A percentile compares a stretch with the other conserved stretches of the same genome.
Conservation (phyloP, 1,140 invertebrate species). For the Wiebesia pumilae region DNA sequence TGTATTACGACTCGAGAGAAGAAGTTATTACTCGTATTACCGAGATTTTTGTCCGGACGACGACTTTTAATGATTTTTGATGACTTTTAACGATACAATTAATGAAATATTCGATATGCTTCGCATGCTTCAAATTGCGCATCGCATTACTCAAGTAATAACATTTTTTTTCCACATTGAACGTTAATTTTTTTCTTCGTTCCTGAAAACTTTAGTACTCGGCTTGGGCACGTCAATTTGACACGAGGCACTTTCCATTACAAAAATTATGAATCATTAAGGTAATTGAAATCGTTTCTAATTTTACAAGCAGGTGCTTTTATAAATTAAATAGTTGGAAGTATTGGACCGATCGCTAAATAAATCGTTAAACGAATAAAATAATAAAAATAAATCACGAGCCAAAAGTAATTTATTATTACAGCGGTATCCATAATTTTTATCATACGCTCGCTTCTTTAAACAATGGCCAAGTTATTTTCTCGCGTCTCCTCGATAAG, state of each 20-base stretch:
- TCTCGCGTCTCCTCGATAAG: too few species aligned
- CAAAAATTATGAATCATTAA: constrained; percentile 20
- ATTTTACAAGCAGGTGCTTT: background rate
- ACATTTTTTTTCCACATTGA: background rate
- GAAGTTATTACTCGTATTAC: background rate
- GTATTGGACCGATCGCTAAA: background rate
- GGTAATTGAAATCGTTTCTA: background rate
- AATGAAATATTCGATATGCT: background rate
- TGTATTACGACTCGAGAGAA: background rate
- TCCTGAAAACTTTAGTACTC: background rate
- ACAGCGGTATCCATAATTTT: background rate
- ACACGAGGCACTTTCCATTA: background rate
- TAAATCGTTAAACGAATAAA: too few species aligned
- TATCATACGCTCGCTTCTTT: background rate
- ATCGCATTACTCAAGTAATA: background rate
- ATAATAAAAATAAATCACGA: background rate
- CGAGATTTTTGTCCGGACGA: background rate
- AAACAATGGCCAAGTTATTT: background rate
- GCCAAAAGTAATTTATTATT: background rate
- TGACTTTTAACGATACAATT: background rate
- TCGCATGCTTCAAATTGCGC: background rate
- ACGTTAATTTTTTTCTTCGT: background rate
- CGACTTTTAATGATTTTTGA: constrained; percentile 11
- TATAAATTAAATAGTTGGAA: background rate
- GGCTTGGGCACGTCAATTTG: background rate